These are phyloP conservation scores for Celastrina argiolus DNA, from an alignment of 2,888 invertebrate genomes.

Conservation along the genomic window DNA sequence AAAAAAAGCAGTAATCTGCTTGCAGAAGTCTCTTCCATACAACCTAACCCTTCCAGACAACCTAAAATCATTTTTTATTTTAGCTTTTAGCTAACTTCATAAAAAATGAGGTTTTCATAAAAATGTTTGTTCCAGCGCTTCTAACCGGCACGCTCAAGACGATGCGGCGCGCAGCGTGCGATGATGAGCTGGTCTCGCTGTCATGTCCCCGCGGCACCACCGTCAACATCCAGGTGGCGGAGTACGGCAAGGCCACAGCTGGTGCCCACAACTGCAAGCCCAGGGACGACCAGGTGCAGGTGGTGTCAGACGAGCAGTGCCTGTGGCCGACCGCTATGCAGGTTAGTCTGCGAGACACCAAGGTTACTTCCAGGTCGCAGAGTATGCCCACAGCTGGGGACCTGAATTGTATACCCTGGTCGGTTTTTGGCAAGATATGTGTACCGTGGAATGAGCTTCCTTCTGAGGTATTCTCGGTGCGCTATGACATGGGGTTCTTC, in stretches of 20 bases:
- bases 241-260: constrained; percentile 83
- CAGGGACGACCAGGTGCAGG: constrained; percentile 38
- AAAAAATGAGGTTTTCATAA: no score
- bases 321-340: constrained; percentile 83
- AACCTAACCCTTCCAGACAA: no score
- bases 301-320: constrained; percentile 75
- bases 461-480: no score
- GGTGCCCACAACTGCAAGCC: constrained; percentile 56
- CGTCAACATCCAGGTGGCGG: constrained; percentile 91
- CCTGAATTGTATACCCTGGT: not conserved
- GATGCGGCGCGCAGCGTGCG: constrained; percentile 92
- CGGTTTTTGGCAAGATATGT: no score
- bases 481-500: no score
- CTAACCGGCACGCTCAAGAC: constrained; percentile 92
- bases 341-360: constrained; percentile 39
- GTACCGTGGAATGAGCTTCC: no score
- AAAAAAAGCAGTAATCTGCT: no score
- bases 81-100: no score
- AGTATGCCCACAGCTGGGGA: not conserved
- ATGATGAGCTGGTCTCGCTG: constrained; percentile 89
- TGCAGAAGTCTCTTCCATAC: no score
- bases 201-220: constrained; percentile 95
- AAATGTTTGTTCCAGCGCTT: constrained; percentile 79
- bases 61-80: no score
- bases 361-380: not conserved